phyloP scores from a whole-genome alignment of 2,888 invertebrate species.

The Resseliella maxima region DNA sequence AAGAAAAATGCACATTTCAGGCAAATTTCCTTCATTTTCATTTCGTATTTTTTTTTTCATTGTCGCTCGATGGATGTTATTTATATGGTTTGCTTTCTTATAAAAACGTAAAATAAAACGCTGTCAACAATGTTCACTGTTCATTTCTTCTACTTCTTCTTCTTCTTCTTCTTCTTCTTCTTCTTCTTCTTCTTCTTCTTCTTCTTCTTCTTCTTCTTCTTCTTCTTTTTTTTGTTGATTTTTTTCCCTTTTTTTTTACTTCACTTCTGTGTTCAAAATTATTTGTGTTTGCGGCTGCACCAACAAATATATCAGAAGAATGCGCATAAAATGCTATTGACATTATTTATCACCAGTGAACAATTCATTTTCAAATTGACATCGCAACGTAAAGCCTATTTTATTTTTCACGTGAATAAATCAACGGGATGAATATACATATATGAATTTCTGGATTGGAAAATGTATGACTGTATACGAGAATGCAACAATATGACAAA shows the following conservation, averaged over 20 bases:
- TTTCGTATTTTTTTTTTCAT: neutral
- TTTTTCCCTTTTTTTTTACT: neutral
- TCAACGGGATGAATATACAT: constrained; percentile 4
- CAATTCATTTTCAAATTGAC: neutral
- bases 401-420: constrained; percentile 32
- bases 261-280: neutral
- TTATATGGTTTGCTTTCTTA: neutral
- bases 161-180: no score
- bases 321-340: constrained; percentile 49
- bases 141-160: no score
- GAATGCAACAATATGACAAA: neutral
- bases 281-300: constrained; percentile 20
- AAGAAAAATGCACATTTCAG: neutral
- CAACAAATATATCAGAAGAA: neutral
- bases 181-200: no score
- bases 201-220: no score
- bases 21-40: constrained; percentile 5
- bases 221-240: neutral
- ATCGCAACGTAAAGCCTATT: neutral
- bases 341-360: neutral
- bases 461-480: neutral
- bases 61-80: neutral
- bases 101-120: no score
- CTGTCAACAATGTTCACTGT: no score
- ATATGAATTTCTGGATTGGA: constrained; percentile 38